phyloP scores from a whole-genome alignment of 2,888 invertebrate species.

The Agriopis aurantiaria region DNA sequence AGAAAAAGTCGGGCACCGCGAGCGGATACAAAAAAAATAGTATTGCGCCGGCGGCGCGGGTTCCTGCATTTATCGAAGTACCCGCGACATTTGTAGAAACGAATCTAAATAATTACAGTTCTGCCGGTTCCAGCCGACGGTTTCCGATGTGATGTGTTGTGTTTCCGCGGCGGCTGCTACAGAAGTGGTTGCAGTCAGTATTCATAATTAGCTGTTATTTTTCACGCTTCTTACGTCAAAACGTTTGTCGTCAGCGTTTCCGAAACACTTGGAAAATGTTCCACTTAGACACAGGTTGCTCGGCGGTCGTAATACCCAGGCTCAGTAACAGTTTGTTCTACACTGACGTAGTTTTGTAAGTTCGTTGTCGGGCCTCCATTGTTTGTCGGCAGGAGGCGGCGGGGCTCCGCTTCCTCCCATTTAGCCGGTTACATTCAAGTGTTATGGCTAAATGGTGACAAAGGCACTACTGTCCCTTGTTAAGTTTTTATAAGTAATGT shows the following conservation, averaged over 20 bases:
- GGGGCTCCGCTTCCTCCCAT: conserved; percentile 48
- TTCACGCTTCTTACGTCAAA: conserved; percentile 35
- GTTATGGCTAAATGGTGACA: conserved; percentile 42
- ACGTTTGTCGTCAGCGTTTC: conserved; percentile 34
- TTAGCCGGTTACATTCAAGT: conserved; percentile 30
- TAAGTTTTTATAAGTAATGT: not conserved
- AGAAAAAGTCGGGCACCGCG: too few species aligned
- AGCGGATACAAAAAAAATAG: not conserved
- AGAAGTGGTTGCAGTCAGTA: conserved; percentile 30
- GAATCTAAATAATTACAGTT: conserved; percentile 10
- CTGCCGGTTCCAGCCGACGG: not conserved
- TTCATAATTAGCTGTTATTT: conserved; percentile 39
- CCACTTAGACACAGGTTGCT: conserved; percentile 4
- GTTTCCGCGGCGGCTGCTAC: conserved; percentile 21
- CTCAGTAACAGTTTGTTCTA: conserved; percentile 7
- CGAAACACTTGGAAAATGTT: conserved; percentile 17
- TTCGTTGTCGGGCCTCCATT: conserved; percentile 23
- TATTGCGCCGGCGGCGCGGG: not conserved
- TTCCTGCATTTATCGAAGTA: not conserved
- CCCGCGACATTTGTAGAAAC: conserved; percentile 22
- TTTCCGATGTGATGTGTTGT: conserved; percentile 30
- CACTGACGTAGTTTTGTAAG: conserved; percentile 21
- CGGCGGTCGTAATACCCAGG: not conserved
- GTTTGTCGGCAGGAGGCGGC: conserved; percentile 25
- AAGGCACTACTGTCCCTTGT: conserved; percentile 30